These are phyloP conservation scores for Leptarthrus brevirostris DNA, from an alignment of 2,888 invertebrate species.

Conservation along the genomic window DNA sequence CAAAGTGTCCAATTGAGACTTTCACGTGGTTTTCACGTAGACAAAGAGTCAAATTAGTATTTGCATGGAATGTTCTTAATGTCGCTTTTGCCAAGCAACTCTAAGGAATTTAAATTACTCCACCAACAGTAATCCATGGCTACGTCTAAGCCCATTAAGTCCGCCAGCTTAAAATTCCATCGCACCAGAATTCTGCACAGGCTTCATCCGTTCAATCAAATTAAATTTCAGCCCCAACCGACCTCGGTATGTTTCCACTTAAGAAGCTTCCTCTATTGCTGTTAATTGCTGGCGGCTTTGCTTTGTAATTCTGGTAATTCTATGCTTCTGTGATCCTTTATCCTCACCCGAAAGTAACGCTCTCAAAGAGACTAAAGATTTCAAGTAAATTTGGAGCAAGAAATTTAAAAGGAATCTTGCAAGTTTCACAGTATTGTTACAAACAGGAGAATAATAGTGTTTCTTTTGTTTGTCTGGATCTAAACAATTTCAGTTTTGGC, in stretches of 20 bases:
- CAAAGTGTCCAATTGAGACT: background rate
- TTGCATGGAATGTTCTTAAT: conserved; percentile 38
- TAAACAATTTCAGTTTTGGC: too few species aligned
- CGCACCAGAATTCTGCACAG: conserved; percentile 31
- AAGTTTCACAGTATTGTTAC: too few species aligned
- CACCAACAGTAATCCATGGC: conserved; percentile 12
- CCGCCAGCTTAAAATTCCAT: conserved; percentile 43
- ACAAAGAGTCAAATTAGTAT: conserved; percentile 25
- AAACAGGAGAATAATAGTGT: too few species aligned
- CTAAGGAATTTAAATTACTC: conserved; percentile 29
- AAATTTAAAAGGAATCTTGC: too few species aligned
- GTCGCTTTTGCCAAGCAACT: conserved; percentile 18
- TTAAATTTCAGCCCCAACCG: conserved; percentile 30
- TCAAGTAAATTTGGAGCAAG: too few species aligned
- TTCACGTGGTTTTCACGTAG: conserved; percentile 8
- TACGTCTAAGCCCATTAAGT: conserved; percentile 39
- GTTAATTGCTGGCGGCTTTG: conserved; percentile 17
- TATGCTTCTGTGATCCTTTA: background rate
- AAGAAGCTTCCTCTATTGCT: conserved; percentile 25
- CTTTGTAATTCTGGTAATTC: background rate
- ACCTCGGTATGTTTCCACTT: conserved; percentile 41
- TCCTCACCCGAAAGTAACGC: background rate
- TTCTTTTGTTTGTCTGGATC: too few species aligned
- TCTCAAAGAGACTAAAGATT: too few species aligned
- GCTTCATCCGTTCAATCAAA: conserved; percentile 34